Base-by-base conservation (phyloP, 2,888 invertebrate species). In the Morpho achilles region DNA sequence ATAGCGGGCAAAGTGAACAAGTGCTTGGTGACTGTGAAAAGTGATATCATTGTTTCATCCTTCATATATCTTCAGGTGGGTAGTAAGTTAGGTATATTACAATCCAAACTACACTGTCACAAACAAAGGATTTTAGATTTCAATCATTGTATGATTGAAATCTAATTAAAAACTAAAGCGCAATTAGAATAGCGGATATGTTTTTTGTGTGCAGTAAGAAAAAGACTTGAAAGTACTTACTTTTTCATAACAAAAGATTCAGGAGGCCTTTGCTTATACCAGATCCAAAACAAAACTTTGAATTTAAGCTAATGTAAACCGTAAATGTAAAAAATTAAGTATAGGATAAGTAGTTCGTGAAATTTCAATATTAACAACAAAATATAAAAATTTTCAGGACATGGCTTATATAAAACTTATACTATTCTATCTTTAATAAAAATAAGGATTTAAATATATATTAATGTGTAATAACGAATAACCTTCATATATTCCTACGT, bases 1-100 rank as follows among this genome's bases (percentile, higher is more conserved):
- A 69, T 64, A 69, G 77, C 72, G 69, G 67, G 68, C 72, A 67
- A 62, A 70, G 75, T 76, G 73, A 75, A 70, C 75, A 72, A 79
- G 79, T 77, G 77, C 68, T 70, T 8, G 75, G 83, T 82, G 80
- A 70, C 71, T 73, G 73, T 70, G 69, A 60, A 67, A 67, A 63
- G 66, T 67, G 66, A 48, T 62, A 53, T 51, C 48, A 60, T 56
- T 62, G 57, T 44, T 60, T 58, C 55, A 54, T 52, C 47, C 58
- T 53, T 52, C 60, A 16, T 53, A 46, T 16, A 40, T 63, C 60
- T 65, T 74, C 80, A 84, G 86, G 85, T 86, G 69, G 73, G 84
- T 83, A 72, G 58, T 23, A 41, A 22, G 43, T 32, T 42, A n/a
- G n/a, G n/a, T n/a, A 16, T 51, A 32, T 16, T 9, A 7, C 8